These are phyloP conservation scores for Hydra vulgaris DNA, from an alignment of 30 jellyfish, hydroid and myxozoan species.

Conservation along the genomic window DNA sequence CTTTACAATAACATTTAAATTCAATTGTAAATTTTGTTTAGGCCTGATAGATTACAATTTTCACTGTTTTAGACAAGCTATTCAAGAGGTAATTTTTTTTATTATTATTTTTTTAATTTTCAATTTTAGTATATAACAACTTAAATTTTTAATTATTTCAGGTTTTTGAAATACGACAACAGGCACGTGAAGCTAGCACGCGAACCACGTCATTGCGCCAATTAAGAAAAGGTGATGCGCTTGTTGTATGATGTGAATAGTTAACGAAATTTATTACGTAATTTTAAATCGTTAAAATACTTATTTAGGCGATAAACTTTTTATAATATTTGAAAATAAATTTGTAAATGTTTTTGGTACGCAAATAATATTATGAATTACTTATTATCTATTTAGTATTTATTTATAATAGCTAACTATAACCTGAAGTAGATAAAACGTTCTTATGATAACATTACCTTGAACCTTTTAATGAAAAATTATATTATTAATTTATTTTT, in stretches of 20 bases:
- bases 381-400: no score
- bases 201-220: not conserved
- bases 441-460: no score
- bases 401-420: no score
- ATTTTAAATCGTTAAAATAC: not conserved
- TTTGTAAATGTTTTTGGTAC: no score
- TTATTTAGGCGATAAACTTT: not conserved
- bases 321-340: no score
- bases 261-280: not conserved
- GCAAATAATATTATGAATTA: no score
- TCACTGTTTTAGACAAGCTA: constrained; percentile 80
- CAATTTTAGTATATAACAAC: no score
- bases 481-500: no score
- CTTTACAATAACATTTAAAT: no score
- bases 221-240: not conserved
- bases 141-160: not conserved
- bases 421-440: no score
- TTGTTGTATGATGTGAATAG: not conserved
- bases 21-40: no score
- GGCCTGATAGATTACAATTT: constrained; percentile 78
- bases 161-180: constrained; percentile 71
- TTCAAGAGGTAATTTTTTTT: constrained; percentile 49
- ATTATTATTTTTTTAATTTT: not conserved
- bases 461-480: no score
- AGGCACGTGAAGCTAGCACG: constrained; percentile 38